phyloP scores from a whole-genome alignment of 1,140 invertebrate species.

The Matsumurasca onukii region DNA sequence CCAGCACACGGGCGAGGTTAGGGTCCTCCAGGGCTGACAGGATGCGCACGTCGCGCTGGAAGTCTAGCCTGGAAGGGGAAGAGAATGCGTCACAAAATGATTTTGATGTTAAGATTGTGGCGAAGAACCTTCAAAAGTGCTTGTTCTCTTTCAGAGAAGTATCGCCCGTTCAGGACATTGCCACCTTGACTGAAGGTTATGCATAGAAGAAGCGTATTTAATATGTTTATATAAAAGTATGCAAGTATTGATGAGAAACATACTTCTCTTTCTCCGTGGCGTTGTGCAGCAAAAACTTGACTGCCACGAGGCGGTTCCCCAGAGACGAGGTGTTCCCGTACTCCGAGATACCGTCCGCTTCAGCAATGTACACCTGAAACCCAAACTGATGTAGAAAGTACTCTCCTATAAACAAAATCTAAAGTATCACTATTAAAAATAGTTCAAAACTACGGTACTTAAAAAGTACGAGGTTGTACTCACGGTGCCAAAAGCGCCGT shows the following conservation, averaged over 20 bases:
- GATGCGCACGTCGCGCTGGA: constrained; percentile 84
- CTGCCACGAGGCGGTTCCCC: constrained; percentile 76
- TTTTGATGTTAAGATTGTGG: too few relatives aligned
- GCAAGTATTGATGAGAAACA: constrained; percentile 47
- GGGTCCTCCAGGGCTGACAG: constrained; percentile 81
- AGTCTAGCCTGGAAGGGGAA: constrained; percentile 70
- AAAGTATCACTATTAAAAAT: not conserved
- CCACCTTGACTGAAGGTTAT: too few relatives aligned
- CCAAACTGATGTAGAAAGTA: not conserved
- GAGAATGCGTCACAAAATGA: too few relatives aligned
- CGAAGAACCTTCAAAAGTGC: too few relatives aligned
- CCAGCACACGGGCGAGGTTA: constrained; percentile 83
- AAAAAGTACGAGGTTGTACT: too few relatives aligned
- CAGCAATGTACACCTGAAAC: constrained; percentile 76
- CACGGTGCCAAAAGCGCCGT: constrained; percentile 89
- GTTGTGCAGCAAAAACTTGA: constrained; percentile 81
- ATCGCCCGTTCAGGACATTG: too few relatives aligned
- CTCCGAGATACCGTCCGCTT: constrained; percentile 78
- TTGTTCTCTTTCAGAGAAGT: too few relatives aligned
- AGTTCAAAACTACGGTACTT: not conserved
- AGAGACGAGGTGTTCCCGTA: constrained; percentile 61
- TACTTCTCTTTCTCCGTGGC: constrained; percentile 81
- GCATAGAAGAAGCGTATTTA: too few relatives aligned
- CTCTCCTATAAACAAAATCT: not conserved
- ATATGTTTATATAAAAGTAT: too few relatives aligned